phyloP scores from a whole-genome alignment of 2,797 vertebrate species.

The Phoebastria nigripes region DNA sequence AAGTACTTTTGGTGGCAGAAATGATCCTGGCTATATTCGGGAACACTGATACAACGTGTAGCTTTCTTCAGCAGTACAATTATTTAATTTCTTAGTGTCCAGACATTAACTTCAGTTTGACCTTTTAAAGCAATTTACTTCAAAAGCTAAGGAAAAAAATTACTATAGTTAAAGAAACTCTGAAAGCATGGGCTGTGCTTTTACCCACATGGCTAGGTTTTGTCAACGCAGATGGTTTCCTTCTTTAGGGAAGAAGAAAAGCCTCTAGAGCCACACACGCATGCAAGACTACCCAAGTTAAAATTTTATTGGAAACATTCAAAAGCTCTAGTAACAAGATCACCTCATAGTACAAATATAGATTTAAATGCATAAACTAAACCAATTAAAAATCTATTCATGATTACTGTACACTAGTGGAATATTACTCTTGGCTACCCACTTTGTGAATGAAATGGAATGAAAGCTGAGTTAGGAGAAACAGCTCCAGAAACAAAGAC shows the following conservation, averaged over 20 bases:
- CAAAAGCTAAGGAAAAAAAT: not conserved
- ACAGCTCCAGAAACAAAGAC: not conserved
- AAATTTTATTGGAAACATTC: conserved; percentile 28
- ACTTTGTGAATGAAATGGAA: not conserved
- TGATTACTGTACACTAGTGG: not conserved
- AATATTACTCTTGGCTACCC: not conserved
- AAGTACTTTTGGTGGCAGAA: not conserved
- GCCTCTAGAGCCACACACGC: not conserved
- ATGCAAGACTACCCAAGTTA: not conserved
- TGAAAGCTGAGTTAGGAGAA: not conserved
- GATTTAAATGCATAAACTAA: not conserved
- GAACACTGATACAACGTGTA: fast-evolving
- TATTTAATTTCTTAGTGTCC: not conserved
- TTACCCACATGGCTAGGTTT: not conserved
- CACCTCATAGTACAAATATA: conserved; percentile 13
- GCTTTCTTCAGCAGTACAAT: not conserved
- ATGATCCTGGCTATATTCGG: not conserved
- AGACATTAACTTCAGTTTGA: not conserved
- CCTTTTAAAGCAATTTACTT: not conserved
- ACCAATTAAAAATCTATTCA: not conserved
- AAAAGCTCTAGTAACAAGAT: conserved; percentile 8
- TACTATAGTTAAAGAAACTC: not conserved
- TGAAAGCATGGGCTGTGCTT: not conserved
- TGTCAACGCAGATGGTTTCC: not conserved
- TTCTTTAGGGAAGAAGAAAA: not conserved